Evolutionary conservation across 2,113 vertebrate species (phyloP).

Genomic region (Ursus arctos): DNA sequence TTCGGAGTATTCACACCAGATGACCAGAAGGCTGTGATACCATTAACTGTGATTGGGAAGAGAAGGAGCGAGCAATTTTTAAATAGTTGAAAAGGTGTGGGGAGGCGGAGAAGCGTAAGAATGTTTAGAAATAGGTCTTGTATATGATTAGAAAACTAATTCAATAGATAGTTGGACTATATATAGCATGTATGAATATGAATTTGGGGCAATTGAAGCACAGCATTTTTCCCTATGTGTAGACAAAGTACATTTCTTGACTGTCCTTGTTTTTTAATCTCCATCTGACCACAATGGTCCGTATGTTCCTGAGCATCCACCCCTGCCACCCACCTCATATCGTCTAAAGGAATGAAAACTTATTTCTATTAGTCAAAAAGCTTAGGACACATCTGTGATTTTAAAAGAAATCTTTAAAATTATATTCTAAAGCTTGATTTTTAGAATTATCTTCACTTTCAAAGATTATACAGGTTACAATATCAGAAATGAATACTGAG

Average conservation of each 20-base stretch:
- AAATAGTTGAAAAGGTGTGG: not conserved
- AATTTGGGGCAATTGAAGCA: not conserved
- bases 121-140: conserved; percentile 39
- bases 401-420: conserved; percentile 52
- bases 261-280: conserved; percentile 31
- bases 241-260: conserved; percentile 52
- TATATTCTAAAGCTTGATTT: not conserved
- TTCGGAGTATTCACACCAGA: conserved; percentile 16
- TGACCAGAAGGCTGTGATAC: not conserved
- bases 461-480: conserved; percentile 22
- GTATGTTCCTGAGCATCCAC: conserved; percentile 56
- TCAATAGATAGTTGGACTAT: not conserved
- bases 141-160: conserved; percentile 5
- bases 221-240: conserved; percentile 35
- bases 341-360: conserved; percentile 49
- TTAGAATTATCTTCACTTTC: conserved; percentile 42
- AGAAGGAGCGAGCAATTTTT: not conserved
- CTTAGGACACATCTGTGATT: not conserved
- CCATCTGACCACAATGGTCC: conserved; percentile 5
- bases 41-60: conserved; percentile 29
- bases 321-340: conserved; percentile 30
- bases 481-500: conserved; percentile 20
- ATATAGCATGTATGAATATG: conserved; percentile 48
- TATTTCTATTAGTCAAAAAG: conserved; percentile 31
- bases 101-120: not conserved